phyloP scores from a whole-genome alignment of 2,888 invertebrate species.

The Lampropteryx suffumata region DNA sequence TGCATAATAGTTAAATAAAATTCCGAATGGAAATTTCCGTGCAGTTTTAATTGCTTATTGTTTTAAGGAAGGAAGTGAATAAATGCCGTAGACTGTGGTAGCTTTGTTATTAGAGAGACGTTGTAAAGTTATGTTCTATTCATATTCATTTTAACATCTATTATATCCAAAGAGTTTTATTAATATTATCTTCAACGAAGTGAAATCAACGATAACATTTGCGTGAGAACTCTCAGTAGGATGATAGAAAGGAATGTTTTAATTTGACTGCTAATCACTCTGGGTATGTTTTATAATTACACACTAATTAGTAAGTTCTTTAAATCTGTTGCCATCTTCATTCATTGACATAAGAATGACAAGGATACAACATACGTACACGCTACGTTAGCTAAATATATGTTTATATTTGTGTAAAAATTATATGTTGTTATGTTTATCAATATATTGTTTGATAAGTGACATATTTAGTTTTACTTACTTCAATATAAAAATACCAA shows the following conservation, averaged over 20 bases:
- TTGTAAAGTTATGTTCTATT: background rate
- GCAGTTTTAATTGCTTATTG: slow-evolving; percentile 34
- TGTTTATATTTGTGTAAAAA: too few relatives aligned
- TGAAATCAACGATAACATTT: slow-evolving; percentile 9
- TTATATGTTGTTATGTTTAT: too few relatives aligned
- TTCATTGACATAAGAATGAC: too few relatives aligned
- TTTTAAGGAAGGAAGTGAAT: slow-evolving; percentile 31
- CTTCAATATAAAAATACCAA: too few relatives aligned
- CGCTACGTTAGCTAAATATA: too few relatives aligned
- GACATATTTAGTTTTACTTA: too few relatives aligned
- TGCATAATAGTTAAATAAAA: slow-evolving; percentile 35
- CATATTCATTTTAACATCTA: background rate
- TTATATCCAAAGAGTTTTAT: background rate
- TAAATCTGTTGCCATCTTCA: too few relatives aligned
- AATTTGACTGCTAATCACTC: slow-evolving; percentile 9
- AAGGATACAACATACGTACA: too few relatives aligned
- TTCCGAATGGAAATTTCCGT: slow-evolving; percentile 38
- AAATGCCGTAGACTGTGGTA: slow-evolving; percentile 10
- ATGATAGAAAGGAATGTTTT: slow-evolving; percentile 22
- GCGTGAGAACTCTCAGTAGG: slow-evolving; percentile 14
- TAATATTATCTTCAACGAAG: background rate
- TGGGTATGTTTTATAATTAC: too few relatives aligned
- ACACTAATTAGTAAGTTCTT: too few relatives aligned
- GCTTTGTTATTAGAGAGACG: background rate
- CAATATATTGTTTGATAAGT: too few relatives aligned